A percentile compares a stretch with the other conserved stretches of the same genome.
Evolutionary conservation across 2,797 vertebrate species (phyloP).

Genomic region (Notamacropus eugenii): DNA sequence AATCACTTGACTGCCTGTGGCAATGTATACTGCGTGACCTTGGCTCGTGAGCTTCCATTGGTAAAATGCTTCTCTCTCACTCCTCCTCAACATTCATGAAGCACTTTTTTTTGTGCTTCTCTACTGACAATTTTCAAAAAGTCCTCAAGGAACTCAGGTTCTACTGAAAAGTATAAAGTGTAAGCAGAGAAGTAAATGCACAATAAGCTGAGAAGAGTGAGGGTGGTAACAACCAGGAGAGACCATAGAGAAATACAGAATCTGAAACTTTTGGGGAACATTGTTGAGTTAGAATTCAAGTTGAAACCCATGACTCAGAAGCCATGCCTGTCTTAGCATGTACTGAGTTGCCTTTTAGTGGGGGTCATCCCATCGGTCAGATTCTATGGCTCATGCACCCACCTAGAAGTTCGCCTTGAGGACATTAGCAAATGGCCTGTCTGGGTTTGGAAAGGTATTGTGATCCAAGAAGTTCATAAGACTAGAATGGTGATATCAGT

Average conservation of each 20-base stretch:
- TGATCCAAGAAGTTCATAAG: not conserved
- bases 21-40: not conserved
- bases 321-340: not conserved
- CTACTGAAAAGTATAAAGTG: not conserved
- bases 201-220: not conserved
- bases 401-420: not conserved
- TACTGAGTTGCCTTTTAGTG: not conserved
- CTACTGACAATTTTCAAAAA: not conserved
- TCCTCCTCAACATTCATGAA: not conserved
- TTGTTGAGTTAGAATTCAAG: not conserved
- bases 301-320: not conserved
- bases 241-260: not conserved
- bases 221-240: not conserved
- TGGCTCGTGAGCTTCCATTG: not conserved
- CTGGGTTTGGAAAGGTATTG: not conserved
- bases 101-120: not conserved
- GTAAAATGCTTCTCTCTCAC: not conserved
- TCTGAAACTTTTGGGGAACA: not conserved
- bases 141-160: not conserved
- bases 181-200: not conserved
- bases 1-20: not conserved
- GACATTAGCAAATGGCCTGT: not conserved
- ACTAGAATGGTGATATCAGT: not conserved
- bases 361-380: not conserved
- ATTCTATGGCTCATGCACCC: not conserved